Base-by-base conservation (phyloP, 2,113 vertebrate genomes). In the Bucco capensis region DNA sequence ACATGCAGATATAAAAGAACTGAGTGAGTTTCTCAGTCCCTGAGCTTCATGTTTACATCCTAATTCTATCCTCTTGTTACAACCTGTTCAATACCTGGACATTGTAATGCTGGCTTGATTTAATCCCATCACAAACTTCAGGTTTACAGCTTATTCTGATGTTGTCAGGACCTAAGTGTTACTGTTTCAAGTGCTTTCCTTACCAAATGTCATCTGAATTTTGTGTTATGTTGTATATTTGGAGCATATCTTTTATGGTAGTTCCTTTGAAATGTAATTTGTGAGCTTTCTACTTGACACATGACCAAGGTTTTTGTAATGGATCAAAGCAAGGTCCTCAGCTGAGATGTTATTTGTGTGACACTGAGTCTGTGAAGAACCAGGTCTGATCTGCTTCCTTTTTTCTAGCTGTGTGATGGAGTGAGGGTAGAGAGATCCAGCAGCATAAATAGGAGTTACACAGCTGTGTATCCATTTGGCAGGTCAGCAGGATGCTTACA, bases 181-280 rank as follows among this genome's bases (percentile, higher is more conserved):
- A 54, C 79, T 53, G 79, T 96, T 84, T 84, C 62, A 77, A 95
- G 75, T 93, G 83, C 74, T 95, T 96, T 95, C 93, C 90, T 94
- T 21, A 93, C 21, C 35, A 72, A 84, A 76, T 21, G 90, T 94
- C 42, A 22, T 87, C 80, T 58, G 91, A 67, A 84, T 85, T 91
- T 93, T 79, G 84, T 86, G 86, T 93, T 94, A 25, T 69, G 4
- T 92, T 54, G 85, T 94, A 91, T 53, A 21, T 77, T 92, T 88
- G 56, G 82, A 92, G 51, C 91, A 57, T 89, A 88, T 64, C 28
- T 30, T 78, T 96, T 90, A 82, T 87, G 61, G 79, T 88, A 72
- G 92, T 91, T 95, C 73, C 77, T 94, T 96, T 93, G 25, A 72
- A 54, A 92, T 67, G 84, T 80, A 67, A 93, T 87, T 85, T 49